Percentiles rank a stretch among this genome's conserved stretches.
phyloP scores from a whole-genome alignment of 1,140 invertebrate genomes.

The Temnothorax longispinosus region DNA sequence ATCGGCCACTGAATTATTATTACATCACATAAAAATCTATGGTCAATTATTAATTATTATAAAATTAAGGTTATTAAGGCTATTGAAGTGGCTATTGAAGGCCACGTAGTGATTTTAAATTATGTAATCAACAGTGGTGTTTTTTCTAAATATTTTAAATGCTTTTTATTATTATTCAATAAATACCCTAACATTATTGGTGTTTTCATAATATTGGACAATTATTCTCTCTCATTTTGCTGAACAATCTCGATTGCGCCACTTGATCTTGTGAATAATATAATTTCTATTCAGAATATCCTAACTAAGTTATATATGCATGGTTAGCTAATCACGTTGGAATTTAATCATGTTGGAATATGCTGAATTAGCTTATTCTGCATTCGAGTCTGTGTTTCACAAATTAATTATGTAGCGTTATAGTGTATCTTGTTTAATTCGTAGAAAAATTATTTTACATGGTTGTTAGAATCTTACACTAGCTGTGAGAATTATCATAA shows the following conservation, averaged over 20 bases:
- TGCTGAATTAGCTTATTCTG: background rate
- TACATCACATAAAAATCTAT: background rate
- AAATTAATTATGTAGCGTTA: background rate
- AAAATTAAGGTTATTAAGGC: background rate
- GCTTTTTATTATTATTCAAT: background rate
- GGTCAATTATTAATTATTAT: background rate
- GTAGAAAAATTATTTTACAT: background rate
- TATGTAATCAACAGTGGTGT: background rate
- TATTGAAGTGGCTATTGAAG: background rate
- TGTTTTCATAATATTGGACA: background rate
- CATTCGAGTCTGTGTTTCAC: background rate
- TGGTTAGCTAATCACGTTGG: constrained; percentile 18
- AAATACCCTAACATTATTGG: background rate
- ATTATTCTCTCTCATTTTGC: background rate
- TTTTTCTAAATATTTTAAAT: background rate
- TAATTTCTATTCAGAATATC: constrained; percentile 7
- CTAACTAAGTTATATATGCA: constrained; percentile 17
- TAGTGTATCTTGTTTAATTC: background rate
- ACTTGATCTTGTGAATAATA: background rate
- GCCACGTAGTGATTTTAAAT: background rate
- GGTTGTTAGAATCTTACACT: background rate
- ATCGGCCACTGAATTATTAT: background rate
- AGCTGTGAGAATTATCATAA: background rate
- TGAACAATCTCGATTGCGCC: background rate
- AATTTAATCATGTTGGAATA: background rate